These are phyloP conservation scores for Anodontia alba DNA, from an alignment of 2,888 invertebrate species.

Conservation along the genomic window DNA sequence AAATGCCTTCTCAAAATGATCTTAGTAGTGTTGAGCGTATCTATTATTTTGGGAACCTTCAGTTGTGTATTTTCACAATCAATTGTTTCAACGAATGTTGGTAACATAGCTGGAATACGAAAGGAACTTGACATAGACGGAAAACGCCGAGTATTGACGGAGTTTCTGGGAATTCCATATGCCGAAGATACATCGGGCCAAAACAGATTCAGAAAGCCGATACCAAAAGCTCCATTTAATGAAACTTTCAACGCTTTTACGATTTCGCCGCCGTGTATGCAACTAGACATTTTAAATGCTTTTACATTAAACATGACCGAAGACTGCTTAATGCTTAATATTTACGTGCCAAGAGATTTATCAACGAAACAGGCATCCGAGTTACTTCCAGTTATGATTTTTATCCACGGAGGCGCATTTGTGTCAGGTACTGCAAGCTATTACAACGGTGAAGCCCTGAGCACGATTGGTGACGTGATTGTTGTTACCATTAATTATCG, in stretches of 20 bases:
- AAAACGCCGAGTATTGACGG: constrained; percentile 10
- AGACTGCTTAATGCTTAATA: constrained; percentile 47
- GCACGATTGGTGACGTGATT: constrained; percentile 25
- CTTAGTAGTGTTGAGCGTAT: too few species aligned
- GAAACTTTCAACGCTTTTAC: constrained; percentile 13
- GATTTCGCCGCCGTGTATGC: constrained; percentile 31
- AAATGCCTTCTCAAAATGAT: too few species aligned
- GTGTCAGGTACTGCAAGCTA: constrained; percentile 19
- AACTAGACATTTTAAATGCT: background rate
- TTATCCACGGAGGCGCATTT: constrained; percentile 54
- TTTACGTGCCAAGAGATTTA: constrained; percentile 41
- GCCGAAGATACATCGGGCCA: constrained; percentile 46
- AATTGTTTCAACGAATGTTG: constrained; percentile 23
- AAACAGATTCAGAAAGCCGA: constrained; percentile 39
- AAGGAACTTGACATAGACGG: constrained; percentile 20
- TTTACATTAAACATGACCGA: constrained; percentile 13
- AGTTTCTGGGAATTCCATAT: constrained; percentile 50
- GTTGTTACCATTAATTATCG: constrained; percentile 56
- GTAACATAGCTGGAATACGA: constrained; percentile 33
- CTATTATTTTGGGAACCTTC: too few species aligned
- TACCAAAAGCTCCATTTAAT: constrained; percentile 44
- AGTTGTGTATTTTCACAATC: background rate
- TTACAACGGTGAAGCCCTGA: constrained; percentile 17
- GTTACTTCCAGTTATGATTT: constrained; percentile 51
- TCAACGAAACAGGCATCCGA: background rate